Evolutionary conservation across 2,113 vertebrate species (phyloP).

Genomic region (Alethe castanea): DNA sequence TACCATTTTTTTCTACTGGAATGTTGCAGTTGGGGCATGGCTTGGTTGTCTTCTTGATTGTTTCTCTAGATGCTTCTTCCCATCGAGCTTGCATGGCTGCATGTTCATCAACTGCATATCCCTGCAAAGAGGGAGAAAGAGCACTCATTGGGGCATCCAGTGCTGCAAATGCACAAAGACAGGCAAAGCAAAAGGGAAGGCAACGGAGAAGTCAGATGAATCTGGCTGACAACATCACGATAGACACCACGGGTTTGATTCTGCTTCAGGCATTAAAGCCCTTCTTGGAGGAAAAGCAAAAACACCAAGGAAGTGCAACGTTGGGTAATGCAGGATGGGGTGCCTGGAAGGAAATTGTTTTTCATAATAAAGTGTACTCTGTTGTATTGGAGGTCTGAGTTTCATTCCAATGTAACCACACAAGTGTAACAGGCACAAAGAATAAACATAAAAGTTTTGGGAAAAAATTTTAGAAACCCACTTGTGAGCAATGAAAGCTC

Average conservation of each 20-base stretch:
- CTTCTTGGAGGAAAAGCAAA: background rate
- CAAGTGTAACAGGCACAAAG: background rate
- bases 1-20: slow-evolving; percentile 88
- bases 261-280: background rate
- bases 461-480: background rate
- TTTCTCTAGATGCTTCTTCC: slow-evolving; percentile 83
- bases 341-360: background rate
- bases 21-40: slow-evolving; percentile 85
- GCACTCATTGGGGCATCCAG: fast-evolving
- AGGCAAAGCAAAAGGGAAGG: background rate
- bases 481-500: background rate
- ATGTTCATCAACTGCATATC: slow-evolving; percentile 74
- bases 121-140: slow-evolving; percentile 61
- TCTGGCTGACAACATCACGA: background rate
- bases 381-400: background rate
- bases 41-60: slow-evolving; percentile 83
- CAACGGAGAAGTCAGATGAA: background rate
- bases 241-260: background rate
- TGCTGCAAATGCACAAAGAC: background rate
- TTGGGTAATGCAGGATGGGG: background rate
- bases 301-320: background rate
- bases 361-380: background rate
- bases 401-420: background rate
- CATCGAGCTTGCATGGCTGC: slow-evolving; percentile 82
- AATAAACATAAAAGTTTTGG: background rate